Evolutionary conservation across 2,888 invertebrate species (phyloP).

Genomic region (Plutella xylostella): DNA sequence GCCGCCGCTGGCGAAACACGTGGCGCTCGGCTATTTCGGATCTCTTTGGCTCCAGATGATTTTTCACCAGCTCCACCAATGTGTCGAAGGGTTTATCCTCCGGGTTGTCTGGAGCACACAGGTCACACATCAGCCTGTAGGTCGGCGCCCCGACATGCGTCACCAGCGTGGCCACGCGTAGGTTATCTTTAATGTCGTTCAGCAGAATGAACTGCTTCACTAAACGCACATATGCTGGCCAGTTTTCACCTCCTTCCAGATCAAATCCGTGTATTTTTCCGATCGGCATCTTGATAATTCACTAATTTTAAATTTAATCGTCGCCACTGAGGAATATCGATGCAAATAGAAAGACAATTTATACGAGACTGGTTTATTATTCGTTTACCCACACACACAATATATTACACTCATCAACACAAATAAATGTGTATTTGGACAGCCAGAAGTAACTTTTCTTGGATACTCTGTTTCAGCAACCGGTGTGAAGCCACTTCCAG

Average conservation of each 20-base stretch:
- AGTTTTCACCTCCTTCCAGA: not conserved
- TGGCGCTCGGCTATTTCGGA: constrained; percentile 8
- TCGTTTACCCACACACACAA: too few relatives aligned
- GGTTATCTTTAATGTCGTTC: not conserved
- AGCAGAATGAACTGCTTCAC: not conserved
- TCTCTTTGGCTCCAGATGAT: constrained; percentile 6
- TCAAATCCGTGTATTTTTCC: not conserved
- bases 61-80: constrained; percentile 1
- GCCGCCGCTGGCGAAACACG: constrained; percentile 6
- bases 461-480: too few relatives aligned
- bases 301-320: too few relatives aligned
- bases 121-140: constrained; percentile 6
- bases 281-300: not conserved
- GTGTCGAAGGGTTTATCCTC: constrained; percentile 4
- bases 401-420: too few relatives aligned
- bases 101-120: constrained; percentile 6
- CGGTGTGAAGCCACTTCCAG: too few relatives aligned
- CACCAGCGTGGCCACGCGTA: not conserved
- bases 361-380: too few relatives aligned
- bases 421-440: too few relatives aligned
- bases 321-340: too few relatives aligned
- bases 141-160: constrained; percentile 1
- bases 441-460: too few relatives aligned
- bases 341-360: too few relatives aligned
- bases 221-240: not conserved